Evolutionary conservation across 2,888 invertebrate genomes (phyloP).

Genomic region (Sminthurinus aureus): DNA sequence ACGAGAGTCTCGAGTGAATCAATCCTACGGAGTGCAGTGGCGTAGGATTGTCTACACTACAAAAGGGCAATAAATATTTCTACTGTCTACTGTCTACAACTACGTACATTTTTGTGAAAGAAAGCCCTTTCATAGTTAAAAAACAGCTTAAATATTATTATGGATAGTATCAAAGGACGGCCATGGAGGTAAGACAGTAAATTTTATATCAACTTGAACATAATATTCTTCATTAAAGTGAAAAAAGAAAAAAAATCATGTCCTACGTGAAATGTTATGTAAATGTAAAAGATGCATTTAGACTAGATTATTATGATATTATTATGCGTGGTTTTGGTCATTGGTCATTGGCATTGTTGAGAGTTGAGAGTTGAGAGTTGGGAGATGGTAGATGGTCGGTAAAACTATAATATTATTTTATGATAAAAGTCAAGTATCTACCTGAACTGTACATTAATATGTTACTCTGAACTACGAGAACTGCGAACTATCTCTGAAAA

Average conservation of each 20-base stretch:
- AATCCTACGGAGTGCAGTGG: background rate
- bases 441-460: no score
- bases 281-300: background rate
- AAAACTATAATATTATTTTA: background rate
- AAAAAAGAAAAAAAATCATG: background rate
- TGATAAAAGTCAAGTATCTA: no score
- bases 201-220: background rate
- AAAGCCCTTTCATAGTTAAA: conserved; percentile 3
- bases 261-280: background rate
- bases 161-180: conserved; percentile 43
- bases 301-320: background rate
- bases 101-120: background rate
- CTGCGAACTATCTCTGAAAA: no score
- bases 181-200: conserved; percentile 42
- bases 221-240: background rate
- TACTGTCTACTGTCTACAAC: background rate
- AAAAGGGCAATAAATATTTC: background rate
- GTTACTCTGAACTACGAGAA: no score
- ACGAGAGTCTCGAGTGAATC: background rate
- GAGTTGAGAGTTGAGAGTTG: background rate
- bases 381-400: background rate
- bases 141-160: conserved; percentile 9
- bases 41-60: background rate
- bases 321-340: background rate
- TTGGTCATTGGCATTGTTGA: background rate